Evolutionary conservation across 1,140 invertebrate genomes (phyloP), one percentile per base, ranked within the genome.

Genomic region (Brachionus asplanchnoidis): DNA sequence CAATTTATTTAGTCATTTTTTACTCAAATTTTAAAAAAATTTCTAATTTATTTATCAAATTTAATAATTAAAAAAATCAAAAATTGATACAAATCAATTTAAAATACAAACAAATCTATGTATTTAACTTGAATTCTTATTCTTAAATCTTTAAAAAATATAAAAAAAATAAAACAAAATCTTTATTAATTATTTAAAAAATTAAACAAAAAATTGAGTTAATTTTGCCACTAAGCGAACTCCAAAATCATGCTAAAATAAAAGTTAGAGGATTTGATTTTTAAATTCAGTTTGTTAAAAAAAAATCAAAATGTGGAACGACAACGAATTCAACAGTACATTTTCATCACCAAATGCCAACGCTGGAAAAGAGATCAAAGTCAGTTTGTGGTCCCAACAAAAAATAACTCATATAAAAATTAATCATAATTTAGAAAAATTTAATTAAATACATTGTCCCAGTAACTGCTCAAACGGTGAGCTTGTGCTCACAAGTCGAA

Each of bases 261-360:
- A 20, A 60, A 60, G 53, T 26, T 60, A 60, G n/a, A 60, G 20
- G n/a, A 20, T 60, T 56, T n/a, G 3, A 20, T 60, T 23, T 56
- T 60, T 7, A 60, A 2, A 60, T 60, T 60, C 20, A 56, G n/a
- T 60, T 60, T 60, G 9, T 8, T 60, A 20, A 60, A 60, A 60
- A 20, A 60, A 60, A 68, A 68, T 46, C 17, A 42, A 73, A 42
- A 73, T 73, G 68, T 73, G 68, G 68, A 73, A 73, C 68, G 68
- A 73, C 4, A 73, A 40, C n/a, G 79, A 82, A 42, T 82, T 82
- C 26, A 82, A 82, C 20, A 82, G 79, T 20, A 82, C 79, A 14
- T 82, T 82, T 65, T 82, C 79, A 44, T 82, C 79, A 36, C 79
- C 79, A 14, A 82, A 82, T 46, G 79, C 79, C 12, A 82, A 82